Evolutionary conservation across 2,888 invertebrate genomes (phyloP).

Genomic region (Syrista parreyssii): DNA sequence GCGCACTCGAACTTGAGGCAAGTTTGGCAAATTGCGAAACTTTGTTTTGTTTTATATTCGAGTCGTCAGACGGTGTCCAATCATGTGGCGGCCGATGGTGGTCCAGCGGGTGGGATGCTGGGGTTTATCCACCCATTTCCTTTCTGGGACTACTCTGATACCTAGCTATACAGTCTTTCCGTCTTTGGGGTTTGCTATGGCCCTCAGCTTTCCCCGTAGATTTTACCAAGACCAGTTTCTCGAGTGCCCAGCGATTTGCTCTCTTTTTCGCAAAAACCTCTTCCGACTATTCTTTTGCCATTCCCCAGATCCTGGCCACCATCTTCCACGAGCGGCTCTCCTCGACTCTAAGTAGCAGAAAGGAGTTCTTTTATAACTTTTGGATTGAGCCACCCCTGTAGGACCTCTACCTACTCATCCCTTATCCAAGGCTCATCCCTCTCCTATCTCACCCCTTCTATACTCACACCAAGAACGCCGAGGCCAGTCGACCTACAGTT

Average conservation of each 20-base stretch:
- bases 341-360: slow-evolving; percentile 32
- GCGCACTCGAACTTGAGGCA: slow-evolving; percentile 3
- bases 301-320: slow-evolving; percentile 10
- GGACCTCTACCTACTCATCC: not conserved
- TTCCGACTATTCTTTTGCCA: slow-evolving; percentile 5
- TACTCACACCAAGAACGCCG: not conserved
- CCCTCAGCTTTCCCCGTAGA: not conserved
- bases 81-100: not conserved
- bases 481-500: slow-evolving; percentile 35
- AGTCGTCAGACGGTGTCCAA: slow-evolving; percentile 11
- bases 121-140: not conserved
- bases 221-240: slow-evolving; percentile 11
- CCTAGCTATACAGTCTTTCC: not conserved
- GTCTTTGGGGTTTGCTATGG: not conserved
- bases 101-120: not conserved
- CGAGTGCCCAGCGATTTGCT: slow-evolving; percentile 25
- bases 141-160: not conserved
- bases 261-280: slow-evolving; percentile 23
- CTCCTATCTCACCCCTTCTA: slow-evolving; percentile 10
- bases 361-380: slow-evolving; percentile 44
- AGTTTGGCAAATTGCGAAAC: slow-evolving; percentile 39
- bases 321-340: slow-evolving; percentile 4
- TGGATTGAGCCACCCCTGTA: slow-evolving; percentile 28
- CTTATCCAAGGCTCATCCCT: slow-evolving; percentile 1
- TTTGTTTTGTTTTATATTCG: slow-evolving; percentile 31